Evolutionary conservation across 2,888 invertebrate species (phyloP).

Genomic region (Therioaphis trifolii): DNA sequence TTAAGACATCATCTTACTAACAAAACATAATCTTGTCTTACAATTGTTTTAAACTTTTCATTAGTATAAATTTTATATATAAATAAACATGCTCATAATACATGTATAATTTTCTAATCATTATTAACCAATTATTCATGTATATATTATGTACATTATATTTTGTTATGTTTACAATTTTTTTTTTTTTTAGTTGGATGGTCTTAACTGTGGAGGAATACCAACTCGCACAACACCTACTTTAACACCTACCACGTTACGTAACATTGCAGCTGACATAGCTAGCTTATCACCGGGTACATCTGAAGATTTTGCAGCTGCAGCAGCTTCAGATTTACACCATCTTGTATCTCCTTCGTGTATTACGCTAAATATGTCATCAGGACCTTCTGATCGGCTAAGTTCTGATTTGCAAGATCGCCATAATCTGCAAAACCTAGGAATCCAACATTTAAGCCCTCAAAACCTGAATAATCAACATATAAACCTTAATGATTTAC

Average conservation of each 20-base stretch:
- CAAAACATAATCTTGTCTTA: too few species aligned
- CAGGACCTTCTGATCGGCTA: background rate
- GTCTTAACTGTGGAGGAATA: conserved; percentile 74
- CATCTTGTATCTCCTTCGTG: conserved; percentile 45
- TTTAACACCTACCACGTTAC: conserved; percentile 91
- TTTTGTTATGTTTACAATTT: conserved; percentile 49
- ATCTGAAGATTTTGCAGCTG: conserved; percentile 41
- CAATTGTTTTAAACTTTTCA: too few species aligned
- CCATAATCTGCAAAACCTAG: conserved; percentile 8
- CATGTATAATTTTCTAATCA: too few species aligned
- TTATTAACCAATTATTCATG: background rate
- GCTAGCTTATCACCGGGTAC: background rate
- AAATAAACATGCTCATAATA: too few species aligned
- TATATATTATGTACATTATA: background rate
- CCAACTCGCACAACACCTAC: conserved; percentile 92
- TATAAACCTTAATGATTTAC: conserved; percentile 7
- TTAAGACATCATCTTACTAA: too few species aligned
- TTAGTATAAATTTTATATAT: too few species aligned
- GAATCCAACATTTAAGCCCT: conserved; percentile 5
- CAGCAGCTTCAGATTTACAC: conserved; percentile 35
- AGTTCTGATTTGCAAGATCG: conserved; percentile 32
- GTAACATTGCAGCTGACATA: conserved; percentile 71
- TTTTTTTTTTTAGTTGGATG: conserved; percentile 68
- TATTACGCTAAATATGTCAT: background rate
- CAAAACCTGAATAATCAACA: conserved; percentile 41